Conservation (phyloP, 2,888 invertebrate species). For the Latrodectus hesperus region DNA sequence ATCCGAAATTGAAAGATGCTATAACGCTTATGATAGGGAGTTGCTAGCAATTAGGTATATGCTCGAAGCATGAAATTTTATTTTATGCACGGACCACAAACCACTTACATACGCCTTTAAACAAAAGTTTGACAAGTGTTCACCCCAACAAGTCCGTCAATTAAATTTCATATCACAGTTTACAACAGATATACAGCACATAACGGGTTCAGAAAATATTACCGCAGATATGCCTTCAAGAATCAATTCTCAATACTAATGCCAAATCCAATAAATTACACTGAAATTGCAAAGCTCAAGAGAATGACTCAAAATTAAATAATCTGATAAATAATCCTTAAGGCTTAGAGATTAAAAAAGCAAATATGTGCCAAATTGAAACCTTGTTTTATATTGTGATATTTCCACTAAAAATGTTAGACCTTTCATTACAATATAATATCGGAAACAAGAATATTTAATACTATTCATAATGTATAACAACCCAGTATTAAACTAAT, state of each 20-base stretch:
- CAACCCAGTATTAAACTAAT: not conserved
- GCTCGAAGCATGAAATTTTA: not conserved
- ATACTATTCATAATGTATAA: slow-evolving; percentile 2
- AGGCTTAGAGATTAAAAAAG: not conserved
- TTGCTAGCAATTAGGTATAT: not conserved
- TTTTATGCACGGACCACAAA: not conserved
- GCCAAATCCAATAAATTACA: not conserved
- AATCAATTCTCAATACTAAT: not conserved
- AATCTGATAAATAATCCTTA: not conserved
- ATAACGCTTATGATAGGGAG: not conserved
- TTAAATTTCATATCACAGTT: not conserved
- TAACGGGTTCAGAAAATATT: not conserved
- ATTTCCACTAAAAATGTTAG: no score
- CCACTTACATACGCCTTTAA: not conserved
- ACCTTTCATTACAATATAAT: no score
- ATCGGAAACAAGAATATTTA: not conserved
- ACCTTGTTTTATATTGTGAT: no score
- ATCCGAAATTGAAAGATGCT: not conserved
- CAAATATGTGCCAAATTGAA: not conserved
- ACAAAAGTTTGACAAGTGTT: not conserved
- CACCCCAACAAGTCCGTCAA: not conserved
- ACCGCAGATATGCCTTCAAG: not conserved
- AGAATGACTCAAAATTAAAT: not conserved
- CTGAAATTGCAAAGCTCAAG: no score
- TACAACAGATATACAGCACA: not conserved